These are phyloP conservation scores for Heteropelma amictum DNA, from an alignment of 2,888 invertebrate genomes.

Conservation along the genomic window DNA sequence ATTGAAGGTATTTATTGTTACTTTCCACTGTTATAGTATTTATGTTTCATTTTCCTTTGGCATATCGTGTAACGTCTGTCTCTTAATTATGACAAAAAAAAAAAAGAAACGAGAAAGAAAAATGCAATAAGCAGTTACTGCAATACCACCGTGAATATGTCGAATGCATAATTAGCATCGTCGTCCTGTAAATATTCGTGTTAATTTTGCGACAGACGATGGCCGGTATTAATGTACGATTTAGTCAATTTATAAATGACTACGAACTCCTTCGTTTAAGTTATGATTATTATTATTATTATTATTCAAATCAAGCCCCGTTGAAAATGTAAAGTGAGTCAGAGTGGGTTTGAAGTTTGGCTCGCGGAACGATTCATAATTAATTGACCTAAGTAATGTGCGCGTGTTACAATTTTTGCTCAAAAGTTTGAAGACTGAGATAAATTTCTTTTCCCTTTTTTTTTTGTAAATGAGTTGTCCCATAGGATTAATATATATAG, in stretches of 20 bases:
- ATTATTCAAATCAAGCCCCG: constrained; percentile 43
- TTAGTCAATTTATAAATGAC: constrained; percentile 56
- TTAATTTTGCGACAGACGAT: constrained; percentile 35
- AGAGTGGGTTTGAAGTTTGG: constrained; percentile 26
- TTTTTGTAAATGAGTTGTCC: constrained; percentile 55
- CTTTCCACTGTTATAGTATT: constrained; percentile 61
- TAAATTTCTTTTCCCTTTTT: constrained; percentile 36
- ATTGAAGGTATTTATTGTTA: constrained; percentile 64
- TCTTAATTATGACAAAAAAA: constrained; percentile 17
- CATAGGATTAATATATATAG: constrained; percentile 41
- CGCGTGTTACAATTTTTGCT: constrained; percentile 55
- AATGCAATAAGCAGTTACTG: too few relatives aligned
- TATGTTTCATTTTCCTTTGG: constrained; percentile 56
- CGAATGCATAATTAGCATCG: constrained; percentile 14
- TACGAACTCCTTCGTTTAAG: constrained; percentile 53
- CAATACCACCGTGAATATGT: constrained; percentile 1
- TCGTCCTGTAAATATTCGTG: constrained; percentile 38
- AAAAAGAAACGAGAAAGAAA: constrained; percentile 2
- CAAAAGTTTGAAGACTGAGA: constrained; percentile 60
- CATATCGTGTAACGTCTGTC: constrained; percentile 43
- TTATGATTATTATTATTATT: constrained; percentile 31
- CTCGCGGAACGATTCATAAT: constrained; percentile 53
- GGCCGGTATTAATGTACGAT: constrained; percentile 41
- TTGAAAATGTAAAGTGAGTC: constrained; percentile 42
- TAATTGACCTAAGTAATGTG: constrained; percentile 53